Conservation (phyloP, 2,888 invertebrate genomes). For the Taenaris catops region DNA sequence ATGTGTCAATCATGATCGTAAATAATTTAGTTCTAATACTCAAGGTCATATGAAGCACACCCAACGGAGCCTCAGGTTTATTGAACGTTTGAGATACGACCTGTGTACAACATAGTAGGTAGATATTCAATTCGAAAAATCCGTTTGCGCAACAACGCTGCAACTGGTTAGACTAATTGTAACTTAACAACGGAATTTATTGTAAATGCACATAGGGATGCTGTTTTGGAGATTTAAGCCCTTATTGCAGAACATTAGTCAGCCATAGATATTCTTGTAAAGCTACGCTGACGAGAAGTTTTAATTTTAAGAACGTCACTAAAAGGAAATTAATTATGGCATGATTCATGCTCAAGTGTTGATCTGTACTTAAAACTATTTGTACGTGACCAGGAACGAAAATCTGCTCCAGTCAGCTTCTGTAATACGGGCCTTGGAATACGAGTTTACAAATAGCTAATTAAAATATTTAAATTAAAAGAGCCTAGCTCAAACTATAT, state of each 20-base stretch:
- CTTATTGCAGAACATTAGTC: too few species aligned
- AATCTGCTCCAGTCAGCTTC: too few species aligned
- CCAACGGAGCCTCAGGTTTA: slow-evolving; percentile 42
- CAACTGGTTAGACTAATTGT: slow-evolving; percentile 11
- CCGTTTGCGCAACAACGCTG: slow-evolving; percentile 8
- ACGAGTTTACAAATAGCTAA: slow-evolving; percentile 22
- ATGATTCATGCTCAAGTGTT: too few species aligned
- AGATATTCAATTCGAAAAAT: slow-evolving; percentile 11
- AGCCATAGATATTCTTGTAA: too few species aligned
- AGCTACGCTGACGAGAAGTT: too few species aligned
- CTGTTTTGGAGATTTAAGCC: too few species aligned
- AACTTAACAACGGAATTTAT: slow-evolving; percentile 19
- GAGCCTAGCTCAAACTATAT: slow-evolving; percentile 23
- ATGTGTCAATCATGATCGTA: slow-evolving; percentile 71
- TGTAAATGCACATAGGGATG: slow-evolving; percentile 15
- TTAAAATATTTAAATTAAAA: slow-evolving; percentile 22
- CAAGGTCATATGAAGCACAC: slow-evolving; percentile 40
- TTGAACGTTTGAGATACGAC: slow-evolving; percentile 4
- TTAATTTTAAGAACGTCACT: too few species aligned
- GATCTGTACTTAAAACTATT: too few species aligned
- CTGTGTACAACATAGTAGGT: slow-evolving; percentile 13
- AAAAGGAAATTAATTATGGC: too few species aligned
- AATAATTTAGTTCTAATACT: slow-evolving; percentile 22
- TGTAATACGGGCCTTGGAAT: too few species aligned
- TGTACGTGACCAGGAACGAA: too few species aligned